Percentiles rank a stretch among this genome's conserved stretches.
Evolutionary conservation across 2,888 invertebrate genomes (phyloP).

Genomic region (Stegana nigrithorax): DNA sequence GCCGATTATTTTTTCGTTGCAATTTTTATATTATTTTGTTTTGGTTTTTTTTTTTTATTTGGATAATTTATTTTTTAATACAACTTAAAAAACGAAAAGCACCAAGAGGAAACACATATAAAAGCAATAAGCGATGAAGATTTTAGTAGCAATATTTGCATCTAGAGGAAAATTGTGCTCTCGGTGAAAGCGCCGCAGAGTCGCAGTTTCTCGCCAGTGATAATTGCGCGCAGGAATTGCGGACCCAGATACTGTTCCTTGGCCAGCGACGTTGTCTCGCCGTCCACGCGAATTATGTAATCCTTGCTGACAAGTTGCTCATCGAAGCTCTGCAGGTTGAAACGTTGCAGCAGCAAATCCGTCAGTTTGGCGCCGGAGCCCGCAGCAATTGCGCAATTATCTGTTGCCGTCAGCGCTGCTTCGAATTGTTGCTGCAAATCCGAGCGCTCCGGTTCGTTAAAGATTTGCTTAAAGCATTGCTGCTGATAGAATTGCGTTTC

Average conservation of each 20-base stretch:
- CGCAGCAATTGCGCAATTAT: constrained; percentile 42
- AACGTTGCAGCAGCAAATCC: constrained; percentile 43
- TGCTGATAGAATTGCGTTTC: constrained; percentile 62
- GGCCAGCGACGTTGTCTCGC: constrained; percentile 47
- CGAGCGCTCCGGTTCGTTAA: constrained; percentile 34
- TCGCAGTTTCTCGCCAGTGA: constrained; percentile 76
- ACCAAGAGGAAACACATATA: neutral
- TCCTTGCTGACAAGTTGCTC: constrained; percentile 67
- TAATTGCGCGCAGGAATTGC: constrained; percentile 72
- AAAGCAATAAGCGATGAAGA: neutral
- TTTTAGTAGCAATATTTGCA: neutral
- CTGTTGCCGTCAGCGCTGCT: constrained; percentile 47
- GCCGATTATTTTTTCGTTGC: no score
- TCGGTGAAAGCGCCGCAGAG: constrained; percentile 84
- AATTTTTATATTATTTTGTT: no score
- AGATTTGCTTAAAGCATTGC: constrained; percentile 58
- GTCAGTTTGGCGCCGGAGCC: constrained; percentile 32
- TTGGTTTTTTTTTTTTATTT: neutral
- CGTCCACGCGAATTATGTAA: constrained; percentile 69
- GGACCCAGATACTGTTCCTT: constrained; percentile 57
- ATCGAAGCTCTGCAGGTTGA: constrained; percentile 40
- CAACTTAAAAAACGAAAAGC: neutral
- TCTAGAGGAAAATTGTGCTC: constrained; percentile 75
- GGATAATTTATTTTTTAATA: neutral
- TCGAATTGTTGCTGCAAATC: constrained; percentile 48